Percentiles rank a stretch among this genome's conserved stretches.
Conservation (phyloP, 2,888 invertebrate species). For the Eilema caniola region DNA sequence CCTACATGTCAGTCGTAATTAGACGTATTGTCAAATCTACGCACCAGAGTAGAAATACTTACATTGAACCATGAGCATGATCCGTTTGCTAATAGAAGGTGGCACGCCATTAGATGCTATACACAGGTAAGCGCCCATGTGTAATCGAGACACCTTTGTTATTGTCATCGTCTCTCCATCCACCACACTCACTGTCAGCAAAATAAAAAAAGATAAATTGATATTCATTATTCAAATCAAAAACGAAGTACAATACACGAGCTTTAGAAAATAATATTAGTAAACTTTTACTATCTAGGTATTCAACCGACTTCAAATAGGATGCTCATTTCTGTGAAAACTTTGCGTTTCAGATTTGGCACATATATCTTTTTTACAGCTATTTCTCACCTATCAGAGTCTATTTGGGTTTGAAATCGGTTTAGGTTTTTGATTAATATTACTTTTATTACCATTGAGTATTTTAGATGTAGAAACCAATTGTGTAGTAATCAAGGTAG, state of each 20-base stretch:
- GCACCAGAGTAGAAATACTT: slow-evolving; percentile 77
- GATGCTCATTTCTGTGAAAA: too few species aligned
- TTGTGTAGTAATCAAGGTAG: too few species aligned
- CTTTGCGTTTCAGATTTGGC: too few species aligned
- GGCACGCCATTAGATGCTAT: slow-evolving; percentile 97
- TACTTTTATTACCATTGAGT: too few species aligned
- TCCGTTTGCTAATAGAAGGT: slow-evolving; percentile 95
- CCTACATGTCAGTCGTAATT: slow-evolving; percentile 9
- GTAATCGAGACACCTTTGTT: slow-evolving; percentile 95
- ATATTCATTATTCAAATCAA: background rate
- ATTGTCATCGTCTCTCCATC: slow-evolving; percentile 95
- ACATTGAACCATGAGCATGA: slow-evolving; percentile 94
- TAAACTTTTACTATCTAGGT: background rate
- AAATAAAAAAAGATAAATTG: slow-evolving; percentile 21
- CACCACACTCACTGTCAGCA: slow-evolving; percentile 92
- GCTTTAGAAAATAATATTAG: background rate
- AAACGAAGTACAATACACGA: background rate
- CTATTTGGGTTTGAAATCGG: too few species aligned
- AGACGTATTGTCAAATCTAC: slow-evolving; percentile 23
- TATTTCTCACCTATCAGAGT: too few species aligned
- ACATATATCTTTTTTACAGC: too few species aligned
- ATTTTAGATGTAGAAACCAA: too few species aligned
- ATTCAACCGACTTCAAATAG: too few species aligned
- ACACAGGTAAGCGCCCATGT: slow-evolving; percentile 97
- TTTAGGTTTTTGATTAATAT: too few species aligned